phyloP scores from a whole-genome alignment of 2,888 invertebrate genomes.

The Melanophora roralis region DNA sequence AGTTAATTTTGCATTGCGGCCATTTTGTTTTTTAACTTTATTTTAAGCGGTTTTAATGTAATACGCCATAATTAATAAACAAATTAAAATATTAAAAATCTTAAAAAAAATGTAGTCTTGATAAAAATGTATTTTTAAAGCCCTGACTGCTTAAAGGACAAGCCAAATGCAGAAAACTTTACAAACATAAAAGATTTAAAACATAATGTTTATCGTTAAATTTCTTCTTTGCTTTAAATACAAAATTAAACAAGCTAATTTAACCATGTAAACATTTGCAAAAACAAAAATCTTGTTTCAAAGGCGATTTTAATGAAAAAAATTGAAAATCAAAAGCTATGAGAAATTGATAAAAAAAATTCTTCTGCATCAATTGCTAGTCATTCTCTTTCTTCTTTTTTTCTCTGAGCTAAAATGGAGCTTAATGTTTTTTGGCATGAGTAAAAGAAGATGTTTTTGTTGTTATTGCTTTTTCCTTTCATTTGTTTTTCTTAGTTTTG shows the following conservation, averaged over 20 bases:
- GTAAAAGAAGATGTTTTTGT: conserved; percentile 5
- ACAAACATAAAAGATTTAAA: no score
- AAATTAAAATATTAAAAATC: no score
- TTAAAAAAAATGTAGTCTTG: no score
- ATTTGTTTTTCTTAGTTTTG: neutral
- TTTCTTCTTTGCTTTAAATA: neutral
- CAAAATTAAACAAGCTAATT: no score
- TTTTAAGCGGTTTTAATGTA: no score
- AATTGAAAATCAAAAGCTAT: conserved; percentile 26
- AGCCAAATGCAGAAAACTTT: no score
- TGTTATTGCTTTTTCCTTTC: neutral
- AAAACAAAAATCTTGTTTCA: neutral
- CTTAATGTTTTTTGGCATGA: conserved; percentile 36
- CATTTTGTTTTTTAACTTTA: no score
- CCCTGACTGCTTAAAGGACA: no score
- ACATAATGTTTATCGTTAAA: neutral
- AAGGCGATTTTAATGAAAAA: neutral
- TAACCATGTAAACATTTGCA: no score
- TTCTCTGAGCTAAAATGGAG: conserved; percentile 12
- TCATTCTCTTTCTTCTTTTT: neutral
- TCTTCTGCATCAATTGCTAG: conserved; percentile 47
- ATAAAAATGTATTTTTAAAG: no score
- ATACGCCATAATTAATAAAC: no score
- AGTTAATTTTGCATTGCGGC: no score
- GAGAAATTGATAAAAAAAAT: conserved; percentile 44